Evolutionary conservation across 2,113 vertebrate genomes (phyloP).

Genomic region (Dicerorhinus sumatrensis): DNA sequence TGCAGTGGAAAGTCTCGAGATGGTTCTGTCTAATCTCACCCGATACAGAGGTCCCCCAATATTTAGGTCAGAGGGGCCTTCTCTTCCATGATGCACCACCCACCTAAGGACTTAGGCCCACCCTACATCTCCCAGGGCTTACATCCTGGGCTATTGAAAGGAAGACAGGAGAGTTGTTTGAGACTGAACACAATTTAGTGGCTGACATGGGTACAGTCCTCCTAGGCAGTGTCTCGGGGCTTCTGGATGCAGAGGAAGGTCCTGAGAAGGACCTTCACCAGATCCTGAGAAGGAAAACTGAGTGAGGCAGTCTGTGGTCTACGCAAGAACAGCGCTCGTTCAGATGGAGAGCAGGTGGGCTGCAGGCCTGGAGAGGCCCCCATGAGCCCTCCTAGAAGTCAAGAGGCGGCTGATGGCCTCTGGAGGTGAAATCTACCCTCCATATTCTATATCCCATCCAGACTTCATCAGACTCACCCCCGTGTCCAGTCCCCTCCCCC

Average conservation of each 20-base stretch:
- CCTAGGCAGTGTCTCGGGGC: not conserved
- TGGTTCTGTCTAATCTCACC: not conserved
- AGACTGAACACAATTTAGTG: not conserved
- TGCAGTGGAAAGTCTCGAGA: not conserved
- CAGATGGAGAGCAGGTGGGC: not conserved
- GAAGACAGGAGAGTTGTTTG: no score
- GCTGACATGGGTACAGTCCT: not conserved
- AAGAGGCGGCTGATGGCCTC: not conserved
- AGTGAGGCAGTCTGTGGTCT: not conserved
- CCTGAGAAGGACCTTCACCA: not conserved
- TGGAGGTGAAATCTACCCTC: not conserved
- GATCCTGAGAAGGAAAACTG: not conserved
- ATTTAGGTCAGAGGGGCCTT: not conserved
- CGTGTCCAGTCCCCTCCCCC: not conserved
- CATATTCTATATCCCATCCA: not conserved
- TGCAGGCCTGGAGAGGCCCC: fast-evolving
- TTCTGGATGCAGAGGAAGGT: not conserved
- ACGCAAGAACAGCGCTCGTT: not conserved
- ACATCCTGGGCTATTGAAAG: no score
- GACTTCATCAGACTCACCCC: not conserved
- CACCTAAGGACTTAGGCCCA: not conserved
- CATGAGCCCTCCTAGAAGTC: not conserved
- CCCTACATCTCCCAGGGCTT: not conserved
- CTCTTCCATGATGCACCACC: not conserved
- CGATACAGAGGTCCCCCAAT: not conserved